These are phyloP conservation scores for Drosophila putrida DNA, from an alignment of 2,888 invertebrate species.

Conservation along the genomic window DNA sequence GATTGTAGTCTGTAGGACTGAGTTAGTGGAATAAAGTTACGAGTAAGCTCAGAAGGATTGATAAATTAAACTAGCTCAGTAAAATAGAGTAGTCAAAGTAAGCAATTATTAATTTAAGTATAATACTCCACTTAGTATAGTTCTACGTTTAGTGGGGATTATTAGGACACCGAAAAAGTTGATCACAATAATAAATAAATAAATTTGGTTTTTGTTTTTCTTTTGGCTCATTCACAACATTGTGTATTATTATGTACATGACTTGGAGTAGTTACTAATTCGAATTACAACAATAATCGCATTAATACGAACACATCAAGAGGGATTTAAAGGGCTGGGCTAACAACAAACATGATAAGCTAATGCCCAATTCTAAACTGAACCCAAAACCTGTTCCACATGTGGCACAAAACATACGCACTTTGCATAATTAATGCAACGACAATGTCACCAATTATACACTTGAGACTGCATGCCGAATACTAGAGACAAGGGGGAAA, in stretches of 20 bases:
- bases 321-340: neutral
- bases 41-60: too few species aligned
- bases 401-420: constrained; percentile 64
- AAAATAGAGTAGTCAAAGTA: too few species aligned
- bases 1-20: too few species aligned
- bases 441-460: constrained; percentile 72
- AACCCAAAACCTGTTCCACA: constrained; percentile 30
- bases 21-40: too few species aligned
- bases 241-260: neutral
- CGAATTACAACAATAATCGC: constrained; percentile 55
- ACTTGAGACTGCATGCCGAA: constrained; percentile 60
- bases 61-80: too few species aligned
- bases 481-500: neutral
- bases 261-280: neutral
- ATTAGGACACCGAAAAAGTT: too few species aligned
- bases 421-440: constrained; percentile 78
- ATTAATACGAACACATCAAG: constrained; percentile 26
- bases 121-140: too few species aligned
- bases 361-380: constrained; percentile 30
- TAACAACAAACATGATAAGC: constrained; percentile 1
- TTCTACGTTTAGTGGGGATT: too few species aligned
- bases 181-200: too few species aligned
- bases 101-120: too few species aligned
- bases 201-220: neutral
- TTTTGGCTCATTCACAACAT: neutral